Percentiles rank a stretch among this genome's conserved stretches.
Conservation (phyloP, 2,888 invertebrate species). For the Therioaphis trifolii region DNA sequence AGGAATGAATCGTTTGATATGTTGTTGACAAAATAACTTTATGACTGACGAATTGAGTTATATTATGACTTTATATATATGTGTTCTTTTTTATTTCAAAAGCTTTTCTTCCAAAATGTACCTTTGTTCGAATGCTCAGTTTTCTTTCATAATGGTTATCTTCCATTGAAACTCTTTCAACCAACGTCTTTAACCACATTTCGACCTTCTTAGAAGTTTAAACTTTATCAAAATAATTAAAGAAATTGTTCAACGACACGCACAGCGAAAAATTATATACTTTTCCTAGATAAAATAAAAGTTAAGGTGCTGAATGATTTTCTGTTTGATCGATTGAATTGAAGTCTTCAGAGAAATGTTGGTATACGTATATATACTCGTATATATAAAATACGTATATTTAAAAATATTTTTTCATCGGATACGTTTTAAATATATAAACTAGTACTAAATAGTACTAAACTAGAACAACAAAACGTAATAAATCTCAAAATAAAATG, state of each 20-base stretch:
- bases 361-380: too few species aligned
- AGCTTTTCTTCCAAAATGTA: neutral
- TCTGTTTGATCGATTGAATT: neutral
- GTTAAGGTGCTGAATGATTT: neutral
- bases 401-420: too few species aligned
- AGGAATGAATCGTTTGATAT: neutral
- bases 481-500: too few species aligned
- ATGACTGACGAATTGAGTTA: neutral
- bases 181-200: conserved; percentile 18
- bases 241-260: neutral
- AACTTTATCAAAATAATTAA: conserved; percentile 39
- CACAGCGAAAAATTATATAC: neutral
- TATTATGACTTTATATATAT: neutral
- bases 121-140: conserved; percentile 12
- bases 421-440: too few species aligned
- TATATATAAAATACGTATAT: too few species aligned
- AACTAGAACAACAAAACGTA: too few species aligned
- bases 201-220: conserved; percentile 5
- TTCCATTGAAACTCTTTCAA: neutral
- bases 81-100: neutral
- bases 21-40: neutral
- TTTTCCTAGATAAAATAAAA: conserved; percentile 27
- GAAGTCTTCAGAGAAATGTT: too few species aligned
- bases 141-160: neutral
- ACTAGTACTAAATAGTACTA: too few species aligned